Base-by-base conservation (phyloP, 1,140 invertebrate genomes). In the Hetaerina americana region DNA sequence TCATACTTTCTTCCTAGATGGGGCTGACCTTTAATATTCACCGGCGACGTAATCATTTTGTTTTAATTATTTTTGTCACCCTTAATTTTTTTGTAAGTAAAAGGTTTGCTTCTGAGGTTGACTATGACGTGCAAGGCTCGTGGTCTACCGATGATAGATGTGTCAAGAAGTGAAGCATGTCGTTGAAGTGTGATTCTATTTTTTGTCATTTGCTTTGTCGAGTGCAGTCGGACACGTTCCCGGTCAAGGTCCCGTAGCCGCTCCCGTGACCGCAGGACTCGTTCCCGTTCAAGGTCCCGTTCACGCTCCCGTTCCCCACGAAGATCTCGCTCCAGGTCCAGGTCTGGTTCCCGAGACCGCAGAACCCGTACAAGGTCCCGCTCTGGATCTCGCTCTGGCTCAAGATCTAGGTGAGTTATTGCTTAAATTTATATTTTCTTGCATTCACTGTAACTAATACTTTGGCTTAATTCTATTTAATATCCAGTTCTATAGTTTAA, bases 211-310 rank as follows among this genome's bases (percentile, higher is more conserved):
- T 57, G 40, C 40, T 57, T 57, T 57, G 10, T 57, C 10, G 40
- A 18, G 40, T 18, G 40, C 40, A 57, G 40, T 22, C 15, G 40
- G 40, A 78, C 78, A n/a, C 74, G 80, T 66, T 81, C 81, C 27
- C 79, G 84, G 73, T 82, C 79, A 69, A 83, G 82, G 29, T 85
- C 84, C 8, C 80, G 83, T 26, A 84, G 83, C 73, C 81, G 83
- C 71, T 85, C 84, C 24, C 80, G 81, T 66, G 81, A 79, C 75
- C 78, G 79, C 71, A 79, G 78, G 72, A 78, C 78, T n/a, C 80
- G 79, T 73, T 82, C 80, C 25, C 78, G 78, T 74, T 81, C 80
- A 27, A 79, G 79, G 77, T 80, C 79, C 18, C 78, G 79, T 68
- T 70, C 69, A 25, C 27, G 29, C 5, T 70, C 69, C 27, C 69